Base-by-base conservation (phyloP, 2,113 vertebrate species). In the Morone chrysops region DNA sequence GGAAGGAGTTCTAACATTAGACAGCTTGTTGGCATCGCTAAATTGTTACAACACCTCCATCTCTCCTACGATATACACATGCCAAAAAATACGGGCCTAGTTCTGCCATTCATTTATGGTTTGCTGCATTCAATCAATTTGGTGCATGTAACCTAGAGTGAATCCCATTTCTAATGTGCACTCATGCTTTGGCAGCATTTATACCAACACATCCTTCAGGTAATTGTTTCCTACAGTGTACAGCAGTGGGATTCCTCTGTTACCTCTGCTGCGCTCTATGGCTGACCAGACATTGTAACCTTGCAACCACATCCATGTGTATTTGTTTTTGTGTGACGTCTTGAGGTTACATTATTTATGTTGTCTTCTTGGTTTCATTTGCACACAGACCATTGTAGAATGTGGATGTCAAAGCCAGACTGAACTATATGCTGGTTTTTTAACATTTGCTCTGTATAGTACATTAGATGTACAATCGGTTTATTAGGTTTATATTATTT, bases 21-120 rank as follows among this genome's bases (percentile, higher is more conserved):
- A 84, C 70, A 62, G 53, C 43, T 72, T 78, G 65, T 61, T 90
- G 80, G 80, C 53, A 84, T 59, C 8, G 6, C 61, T 62, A n/a
- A 61, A 68, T 31, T 59, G 45, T 50, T 56, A 63, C 57, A 66
- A 45, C 20, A 50, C 73, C 47, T 75, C 22, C 54, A 36, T 48
- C 47, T 77, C 67, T 77, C 41, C 67, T 87, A 57, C 79, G 43
- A 75, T 2, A 80, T 12, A 81, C 54, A 51, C 47, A 59, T 20
- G 18, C 9, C 3, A 75, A 57, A 80, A 76, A 77, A 83, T 36
- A 8, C 43, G 40, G 14, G 59, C 14, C 48, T 40, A 60, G 6
- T 56, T 77, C 50, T 78, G 66, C 50, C 17, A n/a, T 69, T 62
- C 71, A 57, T 70, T 73, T 54, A 45, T n/a, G 31, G 25, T 36